A percentile compares a stretch with the other conserved stretches of the same genome.
phyloP scores from a whole-genome alignment of 2,113 vertebrate species.

The Phyllostomus hastatus region DNA sequence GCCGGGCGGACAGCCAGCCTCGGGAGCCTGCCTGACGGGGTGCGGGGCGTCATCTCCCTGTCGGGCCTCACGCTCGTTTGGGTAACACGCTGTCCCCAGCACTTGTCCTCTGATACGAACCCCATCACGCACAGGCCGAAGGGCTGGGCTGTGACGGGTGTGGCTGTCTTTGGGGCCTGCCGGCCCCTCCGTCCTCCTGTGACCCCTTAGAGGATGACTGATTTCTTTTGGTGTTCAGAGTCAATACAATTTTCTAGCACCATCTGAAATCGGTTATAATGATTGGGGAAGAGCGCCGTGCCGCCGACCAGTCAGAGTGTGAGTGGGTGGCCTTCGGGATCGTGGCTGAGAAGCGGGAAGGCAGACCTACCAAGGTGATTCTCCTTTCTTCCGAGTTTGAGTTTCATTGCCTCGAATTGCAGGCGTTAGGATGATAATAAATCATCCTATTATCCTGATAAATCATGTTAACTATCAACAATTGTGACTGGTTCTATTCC shows the following conservation, averaged over 20 bases:
- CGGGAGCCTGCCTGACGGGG: accelerated
- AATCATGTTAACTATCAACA: background rate
- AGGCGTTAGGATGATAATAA: background rate
- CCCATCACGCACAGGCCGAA: accelerated
- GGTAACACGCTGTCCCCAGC: background rate
- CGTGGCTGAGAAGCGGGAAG: background rate
- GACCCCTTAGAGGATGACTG: constrained; percentile 97
- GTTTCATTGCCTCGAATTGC: background rate
- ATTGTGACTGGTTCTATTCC: background rate
- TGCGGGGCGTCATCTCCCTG: accelerated
- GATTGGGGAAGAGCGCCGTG: constrained; percentile 87
- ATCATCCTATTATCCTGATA: background rate
- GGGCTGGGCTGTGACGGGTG: background rate
- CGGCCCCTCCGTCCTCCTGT: constrained; percentile 19
- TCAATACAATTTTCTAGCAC: constrained; percentile 95
- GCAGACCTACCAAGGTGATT: background rate
- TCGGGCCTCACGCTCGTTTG: background rate
- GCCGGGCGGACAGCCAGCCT: accelerated
- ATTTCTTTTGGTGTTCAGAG: constrained; percentile 99
- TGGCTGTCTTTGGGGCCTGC: background rate
- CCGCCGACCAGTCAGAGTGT: background rate
- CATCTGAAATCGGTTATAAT: constrained; percentile 99
- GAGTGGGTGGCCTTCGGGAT: background rate
- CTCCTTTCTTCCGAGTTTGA: background rate
- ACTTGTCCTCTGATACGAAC: background rate